phyloP scores from a whole-genome alignment of 2,888 invertebrate genomes.

The Ornithoptera alexandrae region DNA sequence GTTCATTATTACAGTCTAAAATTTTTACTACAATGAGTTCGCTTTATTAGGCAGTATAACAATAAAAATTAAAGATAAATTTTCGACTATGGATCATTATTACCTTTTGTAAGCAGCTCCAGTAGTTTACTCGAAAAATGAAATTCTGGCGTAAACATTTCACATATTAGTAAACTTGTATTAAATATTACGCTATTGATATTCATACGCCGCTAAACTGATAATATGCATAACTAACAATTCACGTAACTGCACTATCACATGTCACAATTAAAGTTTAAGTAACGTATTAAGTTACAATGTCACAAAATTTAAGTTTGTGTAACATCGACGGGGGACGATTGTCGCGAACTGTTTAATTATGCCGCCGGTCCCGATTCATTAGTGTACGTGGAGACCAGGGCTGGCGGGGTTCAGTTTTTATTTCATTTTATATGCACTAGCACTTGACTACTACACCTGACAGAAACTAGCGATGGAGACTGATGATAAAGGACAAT shows the following conservation, averaged over 20 bases:
- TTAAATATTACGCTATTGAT: background rate
- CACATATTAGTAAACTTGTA: conserved; percentile 10
- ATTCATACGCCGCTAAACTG: background rate
- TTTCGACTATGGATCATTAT: background rate
- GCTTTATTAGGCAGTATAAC: too few relatives aligned
- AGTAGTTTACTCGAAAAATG: conserved; percentile 73
- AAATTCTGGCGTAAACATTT: conserved; percentile 66
- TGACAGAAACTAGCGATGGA: too few relatives aligned
- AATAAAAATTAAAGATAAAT: too few relatives aligned
- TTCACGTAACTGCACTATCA: background rate
- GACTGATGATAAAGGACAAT: too few relatives aligned
- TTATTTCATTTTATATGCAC: too few relatives aligned
- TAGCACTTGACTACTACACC: too few relatives aligned
- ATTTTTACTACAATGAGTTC: too few relatives aligned
- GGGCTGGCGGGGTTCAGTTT: conserved; percentile 40
- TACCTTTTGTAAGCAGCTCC: conserved; percentile 72
- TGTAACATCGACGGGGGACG: conserved; percentile 57
- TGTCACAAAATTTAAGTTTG: conserved; percentile 52
- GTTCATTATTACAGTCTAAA: too few relatives aligned
- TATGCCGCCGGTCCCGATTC: conserved; percentile 75
- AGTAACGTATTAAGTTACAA: conserved; percentile 31
- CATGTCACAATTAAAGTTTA: background rate
- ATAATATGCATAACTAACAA: background rate
- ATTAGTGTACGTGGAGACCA: conserved; percentile 68
- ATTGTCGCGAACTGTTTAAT: conserved; percentile 75